Conservation (phyloP, 2,113 vertebrate species). For the Oncorhynchus tshawytscha region DNA sequence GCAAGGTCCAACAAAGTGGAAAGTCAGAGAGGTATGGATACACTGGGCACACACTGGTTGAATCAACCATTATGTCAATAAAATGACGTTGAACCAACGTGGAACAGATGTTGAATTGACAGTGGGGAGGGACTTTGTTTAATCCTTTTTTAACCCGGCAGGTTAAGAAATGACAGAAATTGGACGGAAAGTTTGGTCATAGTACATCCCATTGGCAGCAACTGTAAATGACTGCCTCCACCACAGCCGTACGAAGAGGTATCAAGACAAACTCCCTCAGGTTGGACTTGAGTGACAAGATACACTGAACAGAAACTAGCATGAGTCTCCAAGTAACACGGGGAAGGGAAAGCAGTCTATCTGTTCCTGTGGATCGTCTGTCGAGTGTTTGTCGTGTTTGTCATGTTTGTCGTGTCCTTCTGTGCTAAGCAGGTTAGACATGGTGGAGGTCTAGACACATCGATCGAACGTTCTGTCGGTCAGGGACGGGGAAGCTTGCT, state of each 20-base stretch:
- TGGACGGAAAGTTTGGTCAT: too few relatives aligned
- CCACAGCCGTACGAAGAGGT: background rate
- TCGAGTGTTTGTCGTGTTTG: conserved; percentile 65
- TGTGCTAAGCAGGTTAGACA: conserved; percentile 78
- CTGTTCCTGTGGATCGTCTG: conserved; percentile 72
- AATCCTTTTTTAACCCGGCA: too few relatives aligned
- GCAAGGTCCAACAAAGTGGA: too few relatives aligned
- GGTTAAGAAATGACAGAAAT: too few relatives aligned
- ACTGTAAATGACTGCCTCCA: too few relatives aligned
- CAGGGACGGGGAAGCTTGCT: conserved; percentile 42
- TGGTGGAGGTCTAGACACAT: conserved; percentile 72
- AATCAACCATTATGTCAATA: too few relatives aligned
- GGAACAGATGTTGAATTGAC: too few relatives aligned
- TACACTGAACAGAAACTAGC: conserved; percentile 68
- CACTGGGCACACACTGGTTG: too few relatives aligned
- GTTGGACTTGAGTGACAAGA: conserved; percentile 44
- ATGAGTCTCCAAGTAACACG: conserved; percentile 67
- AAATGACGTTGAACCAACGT: too few relatives aligned
- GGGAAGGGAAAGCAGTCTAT: conserved; percentile 54
- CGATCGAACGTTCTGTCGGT: conserved; percentile 69
- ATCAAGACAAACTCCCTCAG: background rate
- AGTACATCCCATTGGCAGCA: too few relatives aligned
- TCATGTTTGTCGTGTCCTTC: conserved; percentile 64
- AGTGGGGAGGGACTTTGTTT: too few relatives aligned
- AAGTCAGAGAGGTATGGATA: background rate